phyloP scores from a whole-genome alignment of 35 echinoderm and acorn worm genomes.

The Anneissia japonica region DNA sequence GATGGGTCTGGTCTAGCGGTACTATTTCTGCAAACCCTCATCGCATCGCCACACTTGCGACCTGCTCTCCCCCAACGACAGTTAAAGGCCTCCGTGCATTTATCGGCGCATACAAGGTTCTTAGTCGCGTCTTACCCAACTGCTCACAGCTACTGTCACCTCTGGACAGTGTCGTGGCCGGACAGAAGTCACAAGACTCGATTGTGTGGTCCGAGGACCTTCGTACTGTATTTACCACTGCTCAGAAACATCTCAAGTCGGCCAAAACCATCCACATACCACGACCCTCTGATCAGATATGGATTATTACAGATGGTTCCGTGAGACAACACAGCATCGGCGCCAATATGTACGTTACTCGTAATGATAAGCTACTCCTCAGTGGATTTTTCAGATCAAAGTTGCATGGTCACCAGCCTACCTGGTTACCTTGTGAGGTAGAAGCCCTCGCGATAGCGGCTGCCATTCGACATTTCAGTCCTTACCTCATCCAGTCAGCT shows the following conservation, averaged over 20 bases:
- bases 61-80: neutral
- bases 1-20: conserved; percentile 51
- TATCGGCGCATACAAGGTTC: conserved; percentile 11
- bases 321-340: conserved; percentile 17
- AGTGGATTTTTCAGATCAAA: conserved; percentile 42
- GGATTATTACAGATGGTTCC: conserved; percentile 51
- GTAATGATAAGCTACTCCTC: conserved; percentile 7
- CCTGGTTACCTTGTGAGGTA: conserved; percentile 46
- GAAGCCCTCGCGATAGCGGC: conserved; percentile 41
- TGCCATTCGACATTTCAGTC: conserved; percentile 43
- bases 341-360: conserved; percentile 37
- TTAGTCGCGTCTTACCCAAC: conserved; percentile 4
- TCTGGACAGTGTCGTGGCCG: conserved; percentile 23
- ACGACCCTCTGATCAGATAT: conserved; percentile 45
- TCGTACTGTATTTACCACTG: neutral
- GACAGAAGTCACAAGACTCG: conserved; percentile 21
- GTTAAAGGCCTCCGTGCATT: conserved; percentile 18
- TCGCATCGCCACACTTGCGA: conserved; percentile 10
- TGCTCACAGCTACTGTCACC: conserved; percentile 14
- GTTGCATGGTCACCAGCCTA: conserved; percentile 17
- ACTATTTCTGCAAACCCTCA: conserved; percentile 30
- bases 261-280: conserved; percentile 36
- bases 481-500: conserved; percentile 41
- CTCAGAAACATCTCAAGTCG: conserved; percentile 1
- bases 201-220: conserved; percentile 14